Conservation (phyloP, 2,113 vertebrate species). For the Petrocephalus microphthalmus region DNA sequence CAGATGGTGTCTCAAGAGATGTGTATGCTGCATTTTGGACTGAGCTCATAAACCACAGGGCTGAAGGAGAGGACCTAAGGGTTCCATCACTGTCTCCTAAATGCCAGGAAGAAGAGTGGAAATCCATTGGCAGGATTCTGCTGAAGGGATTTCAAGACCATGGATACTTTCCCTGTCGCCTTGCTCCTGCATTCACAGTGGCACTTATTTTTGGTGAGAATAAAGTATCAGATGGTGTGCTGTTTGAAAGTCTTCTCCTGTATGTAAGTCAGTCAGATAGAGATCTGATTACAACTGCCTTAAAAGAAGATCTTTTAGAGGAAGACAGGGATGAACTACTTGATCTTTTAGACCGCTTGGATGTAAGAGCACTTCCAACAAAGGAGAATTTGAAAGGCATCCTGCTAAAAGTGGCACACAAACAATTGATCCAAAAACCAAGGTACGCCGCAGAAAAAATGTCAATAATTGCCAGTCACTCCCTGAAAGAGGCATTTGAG, state of each 20-base stretch:
- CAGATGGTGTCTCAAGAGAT: not conserved
- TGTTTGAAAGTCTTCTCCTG: not conserved
- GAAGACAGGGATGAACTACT: conserved; percentile 1
- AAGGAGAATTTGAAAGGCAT: not conserved
- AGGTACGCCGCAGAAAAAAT: not conserved
- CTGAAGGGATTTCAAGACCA: conserved; percentile 35
- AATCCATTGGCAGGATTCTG: conserved; percentile 33
- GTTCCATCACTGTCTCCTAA: conserved; percentile 22
- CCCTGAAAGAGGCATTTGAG: not conserved
- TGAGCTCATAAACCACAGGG: conserved; percentile 24
- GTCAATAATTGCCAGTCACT: not conserved
- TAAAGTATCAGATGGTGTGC: not conserved
- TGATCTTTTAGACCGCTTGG: not conserved
- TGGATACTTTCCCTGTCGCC: not conserved
- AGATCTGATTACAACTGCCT: not conserved
- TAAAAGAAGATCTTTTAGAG: not conserved
- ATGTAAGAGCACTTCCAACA: not conserved
- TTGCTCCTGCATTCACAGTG: not conserved
- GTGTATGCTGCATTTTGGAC: not conserved
- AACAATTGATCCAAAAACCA: conserved; percentile 9
- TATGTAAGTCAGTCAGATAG: not conserved
- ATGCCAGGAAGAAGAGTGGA: conserved; percentile 34
- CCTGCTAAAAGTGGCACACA: not conserved
- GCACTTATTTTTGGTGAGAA: conserved; percentile 6
- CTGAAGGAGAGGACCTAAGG: conserved; percentile 32